These are phyloP conservation scores for Latrodectus geometricus DNA, from an alignment of 1,140 invertebrate species.

Conservation along the genomic window DNA sequence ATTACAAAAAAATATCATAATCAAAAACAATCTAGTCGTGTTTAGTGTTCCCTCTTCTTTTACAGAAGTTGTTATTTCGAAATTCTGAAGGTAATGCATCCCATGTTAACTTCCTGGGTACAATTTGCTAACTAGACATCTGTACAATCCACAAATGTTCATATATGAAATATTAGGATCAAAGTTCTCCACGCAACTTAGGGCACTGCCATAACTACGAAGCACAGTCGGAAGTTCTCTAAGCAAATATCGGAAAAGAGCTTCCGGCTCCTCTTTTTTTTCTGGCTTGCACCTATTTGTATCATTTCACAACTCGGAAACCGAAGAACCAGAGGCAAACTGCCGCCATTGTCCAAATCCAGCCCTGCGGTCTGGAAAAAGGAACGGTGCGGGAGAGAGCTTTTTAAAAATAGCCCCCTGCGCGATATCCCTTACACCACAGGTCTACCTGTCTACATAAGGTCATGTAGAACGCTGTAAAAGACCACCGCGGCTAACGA, in stretches of 20 bases:
- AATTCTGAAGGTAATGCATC: no score
- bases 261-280: neutral
- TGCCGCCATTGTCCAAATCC: constrained; percentile 52
- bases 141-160: no score
- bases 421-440: constrained; percentile 47
- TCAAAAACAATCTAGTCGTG: no score
- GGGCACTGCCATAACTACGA: no score
- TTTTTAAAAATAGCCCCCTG: constrained; percentile 47
- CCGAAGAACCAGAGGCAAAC: constrained; percentile 29
- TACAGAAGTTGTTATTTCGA: no score
- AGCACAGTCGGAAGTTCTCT: neutral
- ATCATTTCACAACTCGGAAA: neutral
- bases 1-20: no score
- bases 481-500: constrained; percentile 31
- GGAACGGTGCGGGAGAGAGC: constrained; percentile 5
- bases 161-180: no score
- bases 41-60: no score
- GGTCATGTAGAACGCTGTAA: constrained; percentile 32
- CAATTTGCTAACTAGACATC: no score
- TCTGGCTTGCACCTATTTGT: constrained; percentile 28
- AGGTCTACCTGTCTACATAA: constrained; percentile 59
- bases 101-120: no score
- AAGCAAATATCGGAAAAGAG: neutral
- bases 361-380: constrained; percentile 20
- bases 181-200: no score